Base-by-base conservation (phyloP, 2,113 vertebrate species). In the Spermophilus dauricus region DNA sequence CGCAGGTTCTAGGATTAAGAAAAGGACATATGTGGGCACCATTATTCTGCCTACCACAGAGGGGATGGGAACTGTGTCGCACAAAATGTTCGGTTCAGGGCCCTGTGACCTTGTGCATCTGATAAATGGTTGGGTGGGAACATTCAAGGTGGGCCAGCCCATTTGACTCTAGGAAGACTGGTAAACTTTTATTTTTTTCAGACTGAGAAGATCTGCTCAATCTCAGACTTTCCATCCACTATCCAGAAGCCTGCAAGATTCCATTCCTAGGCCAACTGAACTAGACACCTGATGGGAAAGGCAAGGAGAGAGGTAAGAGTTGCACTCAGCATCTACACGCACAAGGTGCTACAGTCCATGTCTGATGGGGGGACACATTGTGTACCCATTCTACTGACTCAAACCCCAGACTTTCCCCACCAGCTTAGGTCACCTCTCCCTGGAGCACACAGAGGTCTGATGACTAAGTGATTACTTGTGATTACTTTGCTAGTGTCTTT, bases 401-500 rank as follows among this genome's bases (percentile, higher is more conserved):
- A 26, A 63, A 26, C 61, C 24, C 61, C 61, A 26, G 61, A 28
- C 61, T 28, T 28, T 26, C 24, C 24, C 24, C 61, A 63, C 8
- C 3, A 26, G 61, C 61, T 63, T 63, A 63, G 24, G 8, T 63
- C 61, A 63, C 61, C 24, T 63, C 9, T 63, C 24, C 61, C 24
- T 26, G 61, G 24, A 63, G 61, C 61, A 63, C 24, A 63, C 24
- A 63, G 8, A 63, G 24, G 9, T 9, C 61, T 28, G 22, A 63
- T 63, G 61, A 63, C 61, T 28, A 63, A 63, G 24, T 63, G 61
- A 63, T 28, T 63, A 63, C 14, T 28, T 86, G 69, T 90, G 73
- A 94, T 51, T 86, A 63, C 39, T 92, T 91, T 87, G 39, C 78
- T 17, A 28, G n/a, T 90, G 63, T 80, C 32, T 85, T 94, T 42